Conservation (phyloP, 2,113 vertebrate species). For the Taxidea taxus region DNA sequence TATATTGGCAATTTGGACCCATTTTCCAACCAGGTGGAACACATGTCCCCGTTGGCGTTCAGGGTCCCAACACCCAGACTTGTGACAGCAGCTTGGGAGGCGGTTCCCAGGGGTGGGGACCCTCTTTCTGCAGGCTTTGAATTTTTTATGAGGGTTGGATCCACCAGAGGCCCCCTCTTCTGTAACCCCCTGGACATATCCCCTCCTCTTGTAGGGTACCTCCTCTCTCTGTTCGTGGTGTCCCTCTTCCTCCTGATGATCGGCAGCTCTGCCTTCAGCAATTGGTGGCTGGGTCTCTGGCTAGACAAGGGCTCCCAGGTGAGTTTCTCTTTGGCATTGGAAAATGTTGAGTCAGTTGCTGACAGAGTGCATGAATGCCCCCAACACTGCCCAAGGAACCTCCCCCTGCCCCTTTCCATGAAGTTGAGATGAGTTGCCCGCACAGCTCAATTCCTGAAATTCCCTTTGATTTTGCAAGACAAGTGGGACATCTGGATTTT, state of each 20-base stretch:
- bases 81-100: neutral
- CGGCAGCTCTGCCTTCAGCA: conserved; percentile 85
- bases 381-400: accelerated
- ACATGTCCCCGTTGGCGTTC: neutral
- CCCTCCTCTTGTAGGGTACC: conserved; percentile 81
- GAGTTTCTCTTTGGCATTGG: neutral
- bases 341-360: neutral
- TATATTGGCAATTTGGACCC: neutral
- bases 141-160: neutral
- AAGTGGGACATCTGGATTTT: neutral
- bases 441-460: neutral
- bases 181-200: neutral
- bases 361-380: accelerated
- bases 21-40: neutral
- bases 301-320: conserved; percentile 85
- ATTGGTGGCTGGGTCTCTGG: conserved; percentile 90
- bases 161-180: accelerated
- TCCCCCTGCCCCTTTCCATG: too few species aligned
- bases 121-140: neutral
- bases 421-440: neutral
- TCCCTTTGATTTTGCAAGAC: neutral
- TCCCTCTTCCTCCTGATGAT: conserved; percentile 82
- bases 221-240: conserved; percentile 70
- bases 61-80: neutral
- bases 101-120: too few species aligned